A percentile compares a stretch with the other conserved stretches of the same genome.
These are phyloP conservation scores for Drosophila rhopaloa DNA, from an alignment of 1,140 invertebrate genomes.

Conservation along the genomic window DNA sequence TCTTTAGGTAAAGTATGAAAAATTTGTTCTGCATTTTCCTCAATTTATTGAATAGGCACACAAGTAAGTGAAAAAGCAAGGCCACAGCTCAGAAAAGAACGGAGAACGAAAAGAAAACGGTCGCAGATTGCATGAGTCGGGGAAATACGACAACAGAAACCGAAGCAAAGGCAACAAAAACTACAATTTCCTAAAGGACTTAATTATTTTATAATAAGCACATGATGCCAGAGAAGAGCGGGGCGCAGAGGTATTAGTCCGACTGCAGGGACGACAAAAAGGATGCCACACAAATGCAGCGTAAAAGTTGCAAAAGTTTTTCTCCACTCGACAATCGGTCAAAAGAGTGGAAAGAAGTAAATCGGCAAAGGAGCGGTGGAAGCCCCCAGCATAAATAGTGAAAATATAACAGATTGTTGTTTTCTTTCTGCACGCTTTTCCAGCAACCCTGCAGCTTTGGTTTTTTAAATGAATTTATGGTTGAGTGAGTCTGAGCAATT, in stretches of 20 bases:
- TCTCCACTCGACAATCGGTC: conserved; percentile 58
- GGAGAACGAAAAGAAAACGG: conserved; percentile 19
- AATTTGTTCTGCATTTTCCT: no score
- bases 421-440: conserved; percentile 28
- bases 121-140: conserved; percentile 50
- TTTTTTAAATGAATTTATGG: conserved; percentile 53
- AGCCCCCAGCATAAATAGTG: conserved; percentile 57
- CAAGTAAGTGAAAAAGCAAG: neutral
- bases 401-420: conserved; percentile 70
- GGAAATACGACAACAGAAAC: conserved; percentile 36
- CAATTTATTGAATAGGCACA: conserved; percentile 2
- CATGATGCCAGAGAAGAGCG: conserved; percentile 51
- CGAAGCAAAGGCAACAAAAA: conserved; percentile 57
- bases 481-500: conserved; percentile 56
- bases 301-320: conserved; percentile 73
- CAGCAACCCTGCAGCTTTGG: conserved; percentile 6
- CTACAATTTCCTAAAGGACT: conserved; percentile 81
- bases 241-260: conserved; percentile 16
- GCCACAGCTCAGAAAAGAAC: conserved; percentile 24
- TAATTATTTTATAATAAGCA: conserved; percentile 82
- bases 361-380: conserved; percentile 10
- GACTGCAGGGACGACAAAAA: conserved; percentile 20
- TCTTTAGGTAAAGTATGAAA: no score
- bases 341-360: conserved; percentile 28
- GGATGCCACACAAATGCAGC: conserved; percentile 69